phyloP scores from a whole-genome alignment of 1,140 invertebrate genomes.

The Periplaneta americana region DNA sequence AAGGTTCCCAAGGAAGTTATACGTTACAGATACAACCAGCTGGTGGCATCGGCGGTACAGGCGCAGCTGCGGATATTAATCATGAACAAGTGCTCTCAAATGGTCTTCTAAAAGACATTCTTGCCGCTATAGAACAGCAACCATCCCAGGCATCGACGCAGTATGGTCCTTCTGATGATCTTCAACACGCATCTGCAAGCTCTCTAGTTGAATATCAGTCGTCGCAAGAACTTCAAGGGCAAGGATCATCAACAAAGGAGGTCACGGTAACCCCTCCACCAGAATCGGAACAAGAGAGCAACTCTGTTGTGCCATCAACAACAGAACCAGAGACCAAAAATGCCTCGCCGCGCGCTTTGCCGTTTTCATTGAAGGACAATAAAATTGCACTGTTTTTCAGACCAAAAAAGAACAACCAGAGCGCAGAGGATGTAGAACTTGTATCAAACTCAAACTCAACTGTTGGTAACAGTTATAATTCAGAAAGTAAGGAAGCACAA shows the following conservation, averaged over 20 bases:
- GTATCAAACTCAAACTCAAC: neutral
- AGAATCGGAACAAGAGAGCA: neutral
- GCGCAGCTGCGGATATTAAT: conserved; percentile 37
- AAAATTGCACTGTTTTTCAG: neutral
- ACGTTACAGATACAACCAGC: conserved; percentile 63
- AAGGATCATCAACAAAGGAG: neutral
- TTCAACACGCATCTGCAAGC: neutral
- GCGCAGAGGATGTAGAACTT: neutral
- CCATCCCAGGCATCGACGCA: neutral
- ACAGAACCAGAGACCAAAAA: neutral
- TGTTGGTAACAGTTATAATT: neutral
- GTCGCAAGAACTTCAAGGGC: neutral
- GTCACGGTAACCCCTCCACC: neutral
- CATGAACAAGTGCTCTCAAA: conserved; percentile 72
- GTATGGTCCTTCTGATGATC: neutral
- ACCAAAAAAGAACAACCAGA: neutral
- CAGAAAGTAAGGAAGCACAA: neutral
- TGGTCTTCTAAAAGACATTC: conserved; percentile 69
- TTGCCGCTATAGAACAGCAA: conserved; percentile 56
- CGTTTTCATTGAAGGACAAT: neutral
- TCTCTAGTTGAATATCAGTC: neutral
- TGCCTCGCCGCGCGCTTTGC: neutral
- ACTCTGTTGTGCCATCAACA: neutral
- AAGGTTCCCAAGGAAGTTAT: conserved; percentile 57
- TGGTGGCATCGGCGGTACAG: conserved; percentile 36